These are phyloP conservation scores for Oncorhynchus mykiss DNA, from an alignment of 2,113 vertebrate genomes.

Conservation along the genomic window DNA sequence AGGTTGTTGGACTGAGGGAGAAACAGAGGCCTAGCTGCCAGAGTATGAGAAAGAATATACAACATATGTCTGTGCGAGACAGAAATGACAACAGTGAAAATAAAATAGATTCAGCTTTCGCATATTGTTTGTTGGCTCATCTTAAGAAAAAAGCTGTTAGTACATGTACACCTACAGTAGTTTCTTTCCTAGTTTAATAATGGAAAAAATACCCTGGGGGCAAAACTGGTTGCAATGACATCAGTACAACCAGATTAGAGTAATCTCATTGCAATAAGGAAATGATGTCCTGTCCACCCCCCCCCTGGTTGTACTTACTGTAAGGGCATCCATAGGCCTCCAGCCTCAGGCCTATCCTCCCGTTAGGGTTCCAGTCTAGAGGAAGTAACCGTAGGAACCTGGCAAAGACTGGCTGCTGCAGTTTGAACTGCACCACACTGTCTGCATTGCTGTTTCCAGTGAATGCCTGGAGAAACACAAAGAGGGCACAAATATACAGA, in stretches of 20 bases:
- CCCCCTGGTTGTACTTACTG: conserved; percentile 71
- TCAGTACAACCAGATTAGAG: too few relatives aligned
- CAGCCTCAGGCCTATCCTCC: conserved; percentile 84
- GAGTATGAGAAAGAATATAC: neutral
- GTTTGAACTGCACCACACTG: conserved; percentile 80
- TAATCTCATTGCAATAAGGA: too few relatives aligned
- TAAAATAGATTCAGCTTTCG: too few relatives aligned
- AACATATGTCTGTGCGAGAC: neutral
- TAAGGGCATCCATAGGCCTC: conserved; percentile 84
- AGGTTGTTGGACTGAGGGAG: conserved; percentile 9
- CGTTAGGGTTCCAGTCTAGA: conserved; percentile 81
- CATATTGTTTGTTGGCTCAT: too few relatives aligned
- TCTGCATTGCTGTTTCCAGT: conserved; percentile 85
- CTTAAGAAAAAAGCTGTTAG: too few relatives aligned
- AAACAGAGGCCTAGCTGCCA: too few relatives aligned
- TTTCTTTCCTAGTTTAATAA: too few relatives aligned
- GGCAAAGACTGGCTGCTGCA: conserved; percentile 82
- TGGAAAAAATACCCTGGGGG: too few relatives aligned
- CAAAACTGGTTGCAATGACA: too few relatives aligned
- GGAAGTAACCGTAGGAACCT: conserved; percentile 82
- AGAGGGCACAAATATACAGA: neutral
- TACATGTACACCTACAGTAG: too few relatives aligned
- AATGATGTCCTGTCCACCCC: neutral
- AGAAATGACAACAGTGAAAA: too few relatives aligned
- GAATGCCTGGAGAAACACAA: conserved; percentile 69